These are phyloP conservation scores for Electrophaes corylata DNA, from an alignment of 2,888 invertebrate species.

Conservation along the genomic window DNA sequence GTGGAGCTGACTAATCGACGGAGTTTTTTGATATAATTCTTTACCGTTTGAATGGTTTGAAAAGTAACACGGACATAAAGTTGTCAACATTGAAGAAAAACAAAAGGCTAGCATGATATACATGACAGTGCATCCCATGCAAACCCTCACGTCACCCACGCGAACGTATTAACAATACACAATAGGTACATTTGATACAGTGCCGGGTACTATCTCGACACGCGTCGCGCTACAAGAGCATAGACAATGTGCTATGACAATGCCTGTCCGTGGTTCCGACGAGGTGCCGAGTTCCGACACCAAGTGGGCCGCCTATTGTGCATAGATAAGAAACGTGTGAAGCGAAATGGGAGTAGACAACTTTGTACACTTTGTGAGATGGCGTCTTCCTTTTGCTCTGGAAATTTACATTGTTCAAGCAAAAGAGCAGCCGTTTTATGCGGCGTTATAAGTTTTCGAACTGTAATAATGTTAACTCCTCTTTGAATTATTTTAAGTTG, in stretches of 20 bases:
- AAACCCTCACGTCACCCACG: conserved; percentile 21
- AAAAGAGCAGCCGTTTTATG: not conserved
- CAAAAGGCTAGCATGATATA: conserved; percentile 16
- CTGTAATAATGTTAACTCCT: not conserved
- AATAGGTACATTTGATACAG: conserved; percentile 27
- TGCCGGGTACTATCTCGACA: conserved; percentile 25
- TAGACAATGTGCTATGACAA: conserved; percentile 45
- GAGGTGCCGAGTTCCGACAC: conserved; percentile 37
- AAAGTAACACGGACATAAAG: not conserved
- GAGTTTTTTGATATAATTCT: not conserved
- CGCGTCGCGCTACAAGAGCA: conserved; percentile 34
- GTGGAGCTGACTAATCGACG: too few species aligned
- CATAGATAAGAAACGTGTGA: conserved; percentile 49
- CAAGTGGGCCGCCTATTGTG: conserved; percentile 40
- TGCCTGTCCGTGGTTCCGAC: conserved; percentile 49
- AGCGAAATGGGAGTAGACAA: conserved; percentile 28
- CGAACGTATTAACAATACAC: conserved; percentile 20
- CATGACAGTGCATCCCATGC: conserved; percentile 20
- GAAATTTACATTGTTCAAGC: not conserved
- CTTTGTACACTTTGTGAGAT: conserved; percentile 23
- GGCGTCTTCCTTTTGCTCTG: conserved; percentile 8
- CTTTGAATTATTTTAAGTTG: too few species aligned
- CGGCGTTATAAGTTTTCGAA: not conserved
- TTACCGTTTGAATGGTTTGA: not conserved
- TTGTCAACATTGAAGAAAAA: not conserved